phyloP scores from a whole-genome alignment of 2,113 vertebrate species.

The Saguinus imperator region DNA sequence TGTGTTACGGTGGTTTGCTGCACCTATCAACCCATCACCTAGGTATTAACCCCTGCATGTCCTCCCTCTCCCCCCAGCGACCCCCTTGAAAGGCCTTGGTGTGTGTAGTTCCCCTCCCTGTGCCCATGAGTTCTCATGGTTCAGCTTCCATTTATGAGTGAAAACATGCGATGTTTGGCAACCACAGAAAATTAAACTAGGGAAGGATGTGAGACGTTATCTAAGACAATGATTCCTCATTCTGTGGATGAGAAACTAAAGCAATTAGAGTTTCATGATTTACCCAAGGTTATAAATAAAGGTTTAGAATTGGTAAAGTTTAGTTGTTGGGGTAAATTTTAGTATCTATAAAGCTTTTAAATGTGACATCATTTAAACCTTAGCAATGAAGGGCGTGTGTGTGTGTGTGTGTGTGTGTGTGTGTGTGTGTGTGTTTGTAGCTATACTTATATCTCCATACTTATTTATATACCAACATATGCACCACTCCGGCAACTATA shows the following conservation, averaged over 20 bases:
- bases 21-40: no score
- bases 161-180: not conserved
- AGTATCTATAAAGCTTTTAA: not conserved
- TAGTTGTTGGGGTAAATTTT: not conserved
- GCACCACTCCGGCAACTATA: not conserved
- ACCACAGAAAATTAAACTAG: not conserved
- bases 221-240: not conserved
- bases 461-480: conserved; percentile 28
- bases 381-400: not conserved
- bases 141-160: no score
- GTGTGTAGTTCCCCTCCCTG: no score
- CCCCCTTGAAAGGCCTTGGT: no score
- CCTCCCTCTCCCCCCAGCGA: no score
- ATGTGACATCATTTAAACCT: not conserved
- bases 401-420: not conserved
- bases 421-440: not conserved
- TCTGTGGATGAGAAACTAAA: conserved; percentile 1
- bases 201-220: not conserved
- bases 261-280: not conserved
- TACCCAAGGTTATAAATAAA: not conserved
- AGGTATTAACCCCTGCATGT: no score
- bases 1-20: no score
- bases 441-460: not conserved
- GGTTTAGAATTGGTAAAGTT: not conserved
- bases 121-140: no score